Base-by-base conservation (phyloP, 2,797 vertebrate species). In the Loris lydekkerianus region DNA sequence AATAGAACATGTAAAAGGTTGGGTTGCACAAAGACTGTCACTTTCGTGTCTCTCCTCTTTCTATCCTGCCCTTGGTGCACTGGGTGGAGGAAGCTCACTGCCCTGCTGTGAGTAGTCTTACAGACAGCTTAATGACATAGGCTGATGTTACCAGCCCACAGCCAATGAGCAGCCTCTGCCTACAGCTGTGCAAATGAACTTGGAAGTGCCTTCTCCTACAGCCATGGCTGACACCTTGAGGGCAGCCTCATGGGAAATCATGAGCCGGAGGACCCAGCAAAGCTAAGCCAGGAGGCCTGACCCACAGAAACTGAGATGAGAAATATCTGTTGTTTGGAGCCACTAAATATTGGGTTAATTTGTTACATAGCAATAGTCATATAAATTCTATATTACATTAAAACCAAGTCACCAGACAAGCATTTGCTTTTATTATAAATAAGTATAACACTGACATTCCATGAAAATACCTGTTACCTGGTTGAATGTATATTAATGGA, bases 391-490 rank as follows among this genome's bases (percentile, higher is more conserved):
- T 67, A 25, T 61, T 70, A 63, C 1, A n/a, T 88, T 86, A 75
- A 82, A 94, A 72, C 9, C 25, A 56, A 60, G 34, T 76, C 43
- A 56, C 5, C 20, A 86, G 31, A 76, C 20, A 20, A 56, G 8
- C 2, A 63, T 93, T 77, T 82, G 10, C 40, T 93, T 82, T 94
- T 86, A 53, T 53, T 53, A 53, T 53, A 81, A 80, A 53, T 31
- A 94, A 90, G 46, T 11, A 23, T 89, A 56, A 72, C n/a, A 49
- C 29, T 77, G 15, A 58, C 73, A 56, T 87, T 29, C n/a, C 70
- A 46, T 58, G 46, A 85, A 94, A 92, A 95, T 21, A 65, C 13
- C n/a, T 94, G 84, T 85, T 65, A 89, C 6, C 6, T 37, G 3
- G 18, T 40, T 46, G 49, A 77, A 69, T 63, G 34, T 13, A 53